Conservation (phyloP, 1,140 invertebrate genomes). For the Anagrus nilaparvatae region DNA sequence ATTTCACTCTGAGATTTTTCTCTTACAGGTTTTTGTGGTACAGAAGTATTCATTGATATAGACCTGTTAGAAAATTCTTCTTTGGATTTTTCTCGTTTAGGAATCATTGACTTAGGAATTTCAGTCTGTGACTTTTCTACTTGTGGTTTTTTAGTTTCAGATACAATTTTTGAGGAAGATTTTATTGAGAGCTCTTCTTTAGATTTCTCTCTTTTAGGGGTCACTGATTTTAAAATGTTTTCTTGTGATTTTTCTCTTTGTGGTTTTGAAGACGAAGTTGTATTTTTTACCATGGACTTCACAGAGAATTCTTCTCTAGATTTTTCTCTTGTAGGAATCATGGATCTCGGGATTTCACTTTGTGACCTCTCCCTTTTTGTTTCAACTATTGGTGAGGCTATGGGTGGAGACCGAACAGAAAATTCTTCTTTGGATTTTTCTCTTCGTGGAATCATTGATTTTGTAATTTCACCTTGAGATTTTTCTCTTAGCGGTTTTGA, state of each 20-base stretch:
- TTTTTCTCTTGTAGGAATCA: slow-evolving; percentile 10
- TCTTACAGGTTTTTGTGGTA: no score
- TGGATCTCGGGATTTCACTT: slow-evolving; percentile 4
- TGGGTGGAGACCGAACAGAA: neutral
- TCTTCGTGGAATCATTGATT: slow-evolving; percentile 10
- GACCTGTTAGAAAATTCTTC: neutral
- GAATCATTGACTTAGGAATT: slow-evolving; percentile 5
- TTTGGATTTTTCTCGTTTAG: slow-evolving; percentile 2
- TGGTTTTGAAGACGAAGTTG: neutral
- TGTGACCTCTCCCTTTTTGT: slow-evolving; percentile 8
- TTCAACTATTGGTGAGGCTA: neutral
- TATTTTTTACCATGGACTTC: slow-evolving; percentile 1
- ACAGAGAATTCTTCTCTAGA: slow-evolving; percentile 7
- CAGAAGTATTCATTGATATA: no score
- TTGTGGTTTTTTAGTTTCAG: no score
- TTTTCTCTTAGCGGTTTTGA: neutral
- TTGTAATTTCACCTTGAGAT: slow-evolving; percentile 9
- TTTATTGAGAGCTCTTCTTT: slow-evolving; percentile 13
- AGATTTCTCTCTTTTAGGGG: slow-evolving; percentile 11
- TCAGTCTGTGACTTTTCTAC: slow-evolving; percentile 1
- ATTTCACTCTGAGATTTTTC: slow-evolving; percentile 9
- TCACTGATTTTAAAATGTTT: slow-evolving; percentile 15
- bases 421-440: slow-evolving; percentile 11
- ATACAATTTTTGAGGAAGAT: slow-evolving; percentile 1
- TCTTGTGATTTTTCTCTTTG: slow-evolving; percentile 7